Conservation (phyloP, 2,888 invertebrate genomes). For the Aplocera efformata region DNA sequence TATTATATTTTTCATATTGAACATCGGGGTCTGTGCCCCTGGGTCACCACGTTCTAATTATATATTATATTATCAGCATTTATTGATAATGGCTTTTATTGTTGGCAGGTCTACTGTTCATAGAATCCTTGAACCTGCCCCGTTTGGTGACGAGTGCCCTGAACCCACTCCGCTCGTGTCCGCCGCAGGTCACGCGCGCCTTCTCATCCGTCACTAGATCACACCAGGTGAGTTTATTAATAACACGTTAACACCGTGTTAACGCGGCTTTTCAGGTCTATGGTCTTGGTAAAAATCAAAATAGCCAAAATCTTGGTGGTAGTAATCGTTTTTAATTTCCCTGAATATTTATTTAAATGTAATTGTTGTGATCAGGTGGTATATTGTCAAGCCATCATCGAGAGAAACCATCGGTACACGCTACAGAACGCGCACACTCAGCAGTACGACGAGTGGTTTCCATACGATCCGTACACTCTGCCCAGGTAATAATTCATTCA, state of each 20-base stretch:
- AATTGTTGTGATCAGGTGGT: no score
- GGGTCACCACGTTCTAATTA: no score
- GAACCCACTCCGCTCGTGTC: slow-evolving; percentile 93
- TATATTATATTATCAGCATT: no score
- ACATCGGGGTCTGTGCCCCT: no score
- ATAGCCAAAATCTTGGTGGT: no score
- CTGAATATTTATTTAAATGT: no score
- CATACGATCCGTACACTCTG: slow-evolving; percentile 93
- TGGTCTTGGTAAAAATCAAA: no score
- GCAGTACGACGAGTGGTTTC: slow-evolving; percentile 88
- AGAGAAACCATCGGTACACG: slow-evolving; percentile 86
- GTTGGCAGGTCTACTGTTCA: slow-evolving; percentile 88
- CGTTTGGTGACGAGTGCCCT: slow-evolving; percentile 91
- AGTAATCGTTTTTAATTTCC: no score
- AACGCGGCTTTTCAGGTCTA: no score
- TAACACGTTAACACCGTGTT: no score
- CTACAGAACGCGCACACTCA: slow-evolving; percentile 58
- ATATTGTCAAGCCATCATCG: slow-evolving; percentile 94
- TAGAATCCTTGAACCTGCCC: slow-evolving; percentile 90
- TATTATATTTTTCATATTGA: no score
- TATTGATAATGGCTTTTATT: no score
- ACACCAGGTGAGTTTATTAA: slow-evolving; percentile 90
- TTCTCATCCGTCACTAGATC: slow-evolving; percentile 90
- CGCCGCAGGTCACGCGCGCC: slow-evolving; percentile 86
- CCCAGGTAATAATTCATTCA: slow-evolving; percentile 83